These are phyloP conservation scores for Tyrannus savana DNA, from an alignment of 2,113 vertebrate species.

Conservation along the genomic window DNA sequence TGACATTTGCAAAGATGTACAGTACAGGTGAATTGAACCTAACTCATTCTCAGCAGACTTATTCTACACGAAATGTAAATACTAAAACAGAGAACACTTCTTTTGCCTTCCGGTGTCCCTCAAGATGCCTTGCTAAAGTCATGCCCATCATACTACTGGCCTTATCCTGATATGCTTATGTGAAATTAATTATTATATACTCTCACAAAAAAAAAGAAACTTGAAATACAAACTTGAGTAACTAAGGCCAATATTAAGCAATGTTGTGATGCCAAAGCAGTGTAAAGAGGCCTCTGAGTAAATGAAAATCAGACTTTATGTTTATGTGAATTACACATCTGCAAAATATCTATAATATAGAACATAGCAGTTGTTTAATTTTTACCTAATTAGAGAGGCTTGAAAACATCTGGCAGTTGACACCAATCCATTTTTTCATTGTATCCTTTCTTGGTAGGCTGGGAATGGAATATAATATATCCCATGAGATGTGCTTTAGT, in stretches of 20 bases:
- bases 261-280: conserved; percentile 22
- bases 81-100: background rate
- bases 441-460: conserved; percentile 70
- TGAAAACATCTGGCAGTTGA: conserved; percentile 79
- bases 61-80: background rate
- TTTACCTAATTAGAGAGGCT: conserved; percentile 75
- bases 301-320: conserved; percentile 61
- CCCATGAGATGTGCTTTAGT: conserved; percentile 62
- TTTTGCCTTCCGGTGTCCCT: conserved; percentile 45
- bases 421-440: conserved; percentile 75
- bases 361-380: conserved; percentile 74
- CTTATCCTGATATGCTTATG: background rate
- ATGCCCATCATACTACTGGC: background rate
- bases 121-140: conserved; percentile 16
- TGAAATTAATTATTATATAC: background rate
- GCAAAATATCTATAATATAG: conserved; percentile 64
- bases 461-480: conserved; percentile 73
- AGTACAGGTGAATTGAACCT: background rate
- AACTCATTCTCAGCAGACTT: background rate
- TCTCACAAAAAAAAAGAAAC: background rate
- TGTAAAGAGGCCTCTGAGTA: background rate
- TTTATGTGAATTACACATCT: conserved; percentile 75
- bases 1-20: conserved; percentile 25
- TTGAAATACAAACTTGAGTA: background rate
- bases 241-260: conserved; percentile 3